A percentile compares a stretch with the other conserved stretches of the same genome.
phyloP scores from a whole-genome alignment of 2,113 vertebrate species.

The Oryzias curvinotus region DNA sequence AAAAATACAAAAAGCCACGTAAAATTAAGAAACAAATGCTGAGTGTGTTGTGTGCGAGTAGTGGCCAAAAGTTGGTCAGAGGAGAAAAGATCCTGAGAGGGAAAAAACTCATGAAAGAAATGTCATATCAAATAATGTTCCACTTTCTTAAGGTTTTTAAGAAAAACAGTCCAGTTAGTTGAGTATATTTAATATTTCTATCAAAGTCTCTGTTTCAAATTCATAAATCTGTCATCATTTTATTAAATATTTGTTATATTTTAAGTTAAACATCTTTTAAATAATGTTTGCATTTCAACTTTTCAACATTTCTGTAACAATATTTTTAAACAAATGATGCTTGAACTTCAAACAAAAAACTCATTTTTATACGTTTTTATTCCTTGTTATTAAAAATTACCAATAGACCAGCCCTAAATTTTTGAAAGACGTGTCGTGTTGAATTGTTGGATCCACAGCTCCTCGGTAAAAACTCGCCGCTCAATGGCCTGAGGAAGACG shows the following conservation, averaged over 20 bases:
- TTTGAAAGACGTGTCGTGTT: no score
- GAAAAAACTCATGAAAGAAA: conserved; percentile 8
- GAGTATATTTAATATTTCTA: neutral
- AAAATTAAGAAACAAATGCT: conserved; percentile 50
- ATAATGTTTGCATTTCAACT: no score
- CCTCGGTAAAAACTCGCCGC: no score
- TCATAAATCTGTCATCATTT: neutral
- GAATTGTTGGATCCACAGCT: no score
- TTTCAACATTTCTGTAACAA: no score
- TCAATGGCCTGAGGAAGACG: no score
- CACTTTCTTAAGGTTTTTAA: neutral
- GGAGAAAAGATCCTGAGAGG: conserved; percentile 13
- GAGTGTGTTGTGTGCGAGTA: conserved; percentile 15
- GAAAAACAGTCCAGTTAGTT: neutral
- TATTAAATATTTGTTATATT: neutral
- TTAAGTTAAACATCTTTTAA: no score
- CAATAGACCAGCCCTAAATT: no score
- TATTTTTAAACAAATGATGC: no score
- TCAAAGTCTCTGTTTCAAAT: neutral
- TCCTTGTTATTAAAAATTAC: no score
- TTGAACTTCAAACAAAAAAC: no score
- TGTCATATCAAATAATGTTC: conserved; percentile 8
- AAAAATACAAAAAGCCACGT: conserved; percentile 14
- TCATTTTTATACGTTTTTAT: no score
- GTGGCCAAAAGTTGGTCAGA: conserved; percentile 18